Conservation (phyloP, 2,888 invertebrate genomes). For the Platycheirus rosarum region DNA sequence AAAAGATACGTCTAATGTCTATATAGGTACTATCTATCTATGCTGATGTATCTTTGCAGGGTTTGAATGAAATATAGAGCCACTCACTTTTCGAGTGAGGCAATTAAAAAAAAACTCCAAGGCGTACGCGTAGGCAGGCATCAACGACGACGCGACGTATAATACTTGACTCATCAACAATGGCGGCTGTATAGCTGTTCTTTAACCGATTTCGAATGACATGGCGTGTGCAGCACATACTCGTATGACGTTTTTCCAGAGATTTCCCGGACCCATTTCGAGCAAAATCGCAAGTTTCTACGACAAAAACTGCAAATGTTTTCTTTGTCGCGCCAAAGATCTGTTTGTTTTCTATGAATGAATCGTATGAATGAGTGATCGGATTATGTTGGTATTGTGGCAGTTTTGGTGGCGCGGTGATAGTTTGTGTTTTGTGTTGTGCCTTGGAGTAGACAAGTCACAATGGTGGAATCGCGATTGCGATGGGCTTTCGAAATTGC, state of each 20-base stretch:
- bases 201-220: constrained; percentile 20
- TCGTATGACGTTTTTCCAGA: constrained; percentile 29
- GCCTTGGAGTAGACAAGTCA: constrained; percentile 20
- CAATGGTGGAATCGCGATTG: constrained; percentile 52
- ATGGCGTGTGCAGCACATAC: constrained; percentile 8
- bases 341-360: constrained; percentile 34
- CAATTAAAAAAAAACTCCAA: constrained; percentile 53
- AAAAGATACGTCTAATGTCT: constrained; percentile 14
- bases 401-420: constrained; percentile 20
- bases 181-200: constrained; percentile 34
- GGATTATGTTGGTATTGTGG: constrained; percentile 32
- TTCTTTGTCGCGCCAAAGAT: constrained; percentile 1
- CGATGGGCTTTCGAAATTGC: constrained; percentile 21
- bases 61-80: constrained; percentile 35
- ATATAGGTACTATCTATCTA: no score
- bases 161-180: constrained; percentile 57
- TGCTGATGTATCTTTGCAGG: constrained; percentile 7
- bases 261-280: constrained; percentile 32
- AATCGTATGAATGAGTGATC: constrained; percentile 37
- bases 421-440: constrained; percentile 22
- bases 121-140: constrained; percentile 44
- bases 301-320: constrained; percentile 17
- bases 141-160: constrained; percentile 6
- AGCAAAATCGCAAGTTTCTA: constrained; percentile 5
- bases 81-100: constrained; percentile 55